Evolutionary conservation across 2,888 invertebrate species (phyloP).

Genomic region (Aphodius granarius): DNA sequence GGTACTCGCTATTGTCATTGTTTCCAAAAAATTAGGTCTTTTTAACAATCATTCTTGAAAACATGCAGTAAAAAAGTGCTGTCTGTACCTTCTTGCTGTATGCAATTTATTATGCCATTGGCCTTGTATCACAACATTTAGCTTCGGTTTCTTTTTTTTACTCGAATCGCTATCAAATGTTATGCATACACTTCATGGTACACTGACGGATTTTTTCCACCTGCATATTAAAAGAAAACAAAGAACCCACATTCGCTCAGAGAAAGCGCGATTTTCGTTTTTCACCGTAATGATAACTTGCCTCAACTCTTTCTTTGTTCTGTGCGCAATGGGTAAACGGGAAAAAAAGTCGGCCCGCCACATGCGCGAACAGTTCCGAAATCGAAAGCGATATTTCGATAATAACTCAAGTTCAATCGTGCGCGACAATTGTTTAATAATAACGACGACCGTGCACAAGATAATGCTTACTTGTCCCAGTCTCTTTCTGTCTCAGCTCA

Average conservation of each 20-base stretch:
- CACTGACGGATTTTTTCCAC: not conserved
- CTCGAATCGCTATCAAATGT: not conserved
- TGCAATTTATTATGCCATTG: too few relatives aligned
- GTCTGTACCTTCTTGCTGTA: too few relatives aligned
- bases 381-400: conserved; percentile 12
- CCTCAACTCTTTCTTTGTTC: not conserved
- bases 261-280: not conserved
- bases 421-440: conserved; percentile 22
- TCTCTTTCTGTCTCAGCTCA: too few relatives aligned
- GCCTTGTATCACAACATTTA: not conserved
- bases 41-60: too few relatives aligned
- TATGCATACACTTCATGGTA: not conserved
- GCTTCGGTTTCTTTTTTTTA: not conserved
- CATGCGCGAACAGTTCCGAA: not conserved
- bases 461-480: not conserved
- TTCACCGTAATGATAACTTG: not conserved
- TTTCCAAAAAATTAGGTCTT: too few relatives aligned
- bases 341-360: not conserved
- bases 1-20: too few relatives aligned
- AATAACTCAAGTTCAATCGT: conserved; percentile 19
- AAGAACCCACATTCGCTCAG: not conserved
- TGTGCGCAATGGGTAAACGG: not conserved
- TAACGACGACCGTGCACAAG: not conserved
- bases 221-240: not conserved
- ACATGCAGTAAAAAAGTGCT: too few relatives aligned